Evolutionary conservation across 2,113 vertebrate species (phyloP).

Genomic region (Perca fluviatilis): DNA sequence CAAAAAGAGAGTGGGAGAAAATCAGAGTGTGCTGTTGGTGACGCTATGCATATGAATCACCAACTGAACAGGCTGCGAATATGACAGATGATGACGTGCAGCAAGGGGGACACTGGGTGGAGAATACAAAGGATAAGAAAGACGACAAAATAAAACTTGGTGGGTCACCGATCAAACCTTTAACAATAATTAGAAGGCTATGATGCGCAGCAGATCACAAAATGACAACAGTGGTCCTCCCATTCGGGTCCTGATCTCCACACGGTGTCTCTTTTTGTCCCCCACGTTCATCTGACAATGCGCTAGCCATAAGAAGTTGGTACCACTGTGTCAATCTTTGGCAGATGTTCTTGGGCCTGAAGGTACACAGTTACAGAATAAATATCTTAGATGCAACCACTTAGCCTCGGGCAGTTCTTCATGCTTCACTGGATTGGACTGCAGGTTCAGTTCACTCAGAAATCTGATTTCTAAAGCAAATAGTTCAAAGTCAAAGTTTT

Average conservation of each 20-base stretch:
- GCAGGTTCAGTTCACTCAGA: constrained; percentile 25
- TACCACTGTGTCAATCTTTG: constrained; percentile 56
- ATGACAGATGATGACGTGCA: constrained; percentile 63
- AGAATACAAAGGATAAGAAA: constrained; percentile 25
- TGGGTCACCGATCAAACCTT: constrained; percentile 53
- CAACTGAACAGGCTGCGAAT: constrained; percentile 41
- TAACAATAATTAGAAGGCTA: constrained; percentile 43
- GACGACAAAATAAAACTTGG: constrained; percentile 4
- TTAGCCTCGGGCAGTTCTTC: constrained; percentile 56
- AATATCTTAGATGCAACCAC: constrained; percentile 66
- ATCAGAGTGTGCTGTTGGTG: constrained; percentile 48
- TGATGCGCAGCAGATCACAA: constrained; percentile 36
- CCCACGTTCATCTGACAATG: constrained; percentile 36
- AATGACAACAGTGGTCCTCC: constrained; percentile 47
- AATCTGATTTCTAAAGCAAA: constrained; percentile 36
- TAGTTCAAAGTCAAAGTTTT: neutral
- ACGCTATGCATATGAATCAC: constrained; percentile 63
- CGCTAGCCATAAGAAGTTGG: constrained; percentile 62
- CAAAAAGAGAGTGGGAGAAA: constrained; percentile 58
- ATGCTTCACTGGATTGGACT: constrained; percentile 47
- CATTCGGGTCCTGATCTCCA: constrained; percentile 25
- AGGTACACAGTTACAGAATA: constrained; percentile 57
- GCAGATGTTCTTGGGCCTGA: constrained; percentile 57
- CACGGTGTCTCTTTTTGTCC: neutral
- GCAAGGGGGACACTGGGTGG: constrained; percentile 41